Percentiles rank a stretch among this genome's conserved stretches.
Evolutionary conservation across 2,113 vertebrate genomes (phyloP).

Genomic region (Ptychochromis oligacanthus): DNA sequence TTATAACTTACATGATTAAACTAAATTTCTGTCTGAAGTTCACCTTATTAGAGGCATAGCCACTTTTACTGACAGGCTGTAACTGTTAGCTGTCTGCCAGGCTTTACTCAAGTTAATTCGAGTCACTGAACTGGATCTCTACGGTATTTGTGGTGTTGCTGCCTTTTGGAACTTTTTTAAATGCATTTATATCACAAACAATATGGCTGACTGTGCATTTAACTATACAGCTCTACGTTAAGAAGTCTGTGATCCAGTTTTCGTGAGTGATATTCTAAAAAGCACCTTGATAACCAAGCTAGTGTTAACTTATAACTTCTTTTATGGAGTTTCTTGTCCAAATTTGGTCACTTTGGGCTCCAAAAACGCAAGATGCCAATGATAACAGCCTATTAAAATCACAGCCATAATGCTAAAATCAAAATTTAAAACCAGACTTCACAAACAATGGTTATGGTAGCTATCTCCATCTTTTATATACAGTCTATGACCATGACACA

Average conservation of each 20-base stretch:
- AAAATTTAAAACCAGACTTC: background rate
- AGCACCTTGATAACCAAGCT: background rate
- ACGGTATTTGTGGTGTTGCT: background rate
- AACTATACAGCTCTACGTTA: background rate
- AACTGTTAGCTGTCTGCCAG: background rate
- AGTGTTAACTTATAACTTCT: background rate
- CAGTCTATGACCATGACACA: conserved; percentile 6
- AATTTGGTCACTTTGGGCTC: background rate
- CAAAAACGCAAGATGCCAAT: background rate
- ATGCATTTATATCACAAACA: background rate
- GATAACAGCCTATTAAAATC: background rate
- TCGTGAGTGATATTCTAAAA: background rate
- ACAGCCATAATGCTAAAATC: background rate
- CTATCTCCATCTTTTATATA: background rate
- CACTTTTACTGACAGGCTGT: background rate
- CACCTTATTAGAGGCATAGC: background rate
- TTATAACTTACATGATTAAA: background rate
- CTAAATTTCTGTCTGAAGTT: background rate
- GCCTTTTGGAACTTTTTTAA: background rate
- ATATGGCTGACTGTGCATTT: too few relatives aligned
- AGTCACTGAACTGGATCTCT: background rate
- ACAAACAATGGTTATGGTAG: background rate
- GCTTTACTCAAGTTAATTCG: background rate
- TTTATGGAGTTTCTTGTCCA: background rate
- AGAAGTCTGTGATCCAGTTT: background rate